These are phyloP conservation scores for Pseudopleuronectes americanus DNA, from an alignment of 2,797 vertebrate genomes.

Conservation along the genomic window DNA sequence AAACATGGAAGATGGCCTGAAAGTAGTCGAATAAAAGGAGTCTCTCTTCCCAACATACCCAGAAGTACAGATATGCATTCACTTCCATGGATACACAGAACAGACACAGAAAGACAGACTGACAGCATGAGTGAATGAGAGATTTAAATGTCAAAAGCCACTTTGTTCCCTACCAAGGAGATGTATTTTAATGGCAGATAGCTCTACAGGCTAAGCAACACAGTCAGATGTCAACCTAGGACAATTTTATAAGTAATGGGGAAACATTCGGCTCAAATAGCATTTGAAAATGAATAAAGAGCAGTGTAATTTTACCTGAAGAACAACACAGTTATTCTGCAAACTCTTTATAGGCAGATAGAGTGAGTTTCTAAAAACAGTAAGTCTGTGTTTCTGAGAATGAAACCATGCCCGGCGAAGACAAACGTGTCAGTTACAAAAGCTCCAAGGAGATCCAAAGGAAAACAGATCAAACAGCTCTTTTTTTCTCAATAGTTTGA, in stretches of 20 bases:
- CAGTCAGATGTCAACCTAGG: constrained; percentile 7
- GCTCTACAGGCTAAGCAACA: constrained; percentile 21
- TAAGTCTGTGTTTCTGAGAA: not conserved
- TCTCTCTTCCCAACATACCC: constrained; percentile 6
- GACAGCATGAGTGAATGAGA: constrained; percentile 17
- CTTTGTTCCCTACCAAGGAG: constrained; percentile 24
- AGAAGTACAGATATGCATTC: constrained; percentile 8
- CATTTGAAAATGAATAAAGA: not conserved
- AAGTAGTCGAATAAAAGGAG: constrained; percentile 42
- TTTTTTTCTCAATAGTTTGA: not conserved
- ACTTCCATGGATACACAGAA: not conserved
- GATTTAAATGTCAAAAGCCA: constrained; percentile 37
- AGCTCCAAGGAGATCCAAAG: not conserved
- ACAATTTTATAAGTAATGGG: not conserved
- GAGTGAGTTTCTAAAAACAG: not conserved
- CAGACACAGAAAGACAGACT: constrained; percentile 2
- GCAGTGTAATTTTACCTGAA: not conserved
- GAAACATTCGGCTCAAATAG: not conserved
- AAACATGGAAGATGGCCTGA: constrained; percentile 42
- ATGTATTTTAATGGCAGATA: constrained; percentile 10
- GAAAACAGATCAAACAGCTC: not conserved
- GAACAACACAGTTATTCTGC: not conserved
- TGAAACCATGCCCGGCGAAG: not conserved
- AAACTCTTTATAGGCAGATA: not conserved
- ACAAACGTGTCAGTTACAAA: not conserved